Evolutionary conservation across 37 sponge, comb jelly and placozoan genomes (phyloP).

Genomic region (Amphimedon queenslandica): DNA sequence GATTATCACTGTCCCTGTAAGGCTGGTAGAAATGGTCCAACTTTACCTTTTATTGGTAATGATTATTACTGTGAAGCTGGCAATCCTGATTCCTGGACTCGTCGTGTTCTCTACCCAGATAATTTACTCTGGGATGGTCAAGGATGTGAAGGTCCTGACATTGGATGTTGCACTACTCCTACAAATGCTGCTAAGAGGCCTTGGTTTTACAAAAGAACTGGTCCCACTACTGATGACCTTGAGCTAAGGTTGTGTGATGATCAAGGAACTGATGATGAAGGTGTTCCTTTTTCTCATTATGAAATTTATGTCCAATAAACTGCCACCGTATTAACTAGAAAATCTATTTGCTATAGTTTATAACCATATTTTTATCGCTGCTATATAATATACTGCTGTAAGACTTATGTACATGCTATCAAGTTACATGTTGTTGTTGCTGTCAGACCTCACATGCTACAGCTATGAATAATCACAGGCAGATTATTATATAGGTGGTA

Average conservation of each 20-base stretch:
- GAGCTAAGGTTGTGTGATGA: background rate
- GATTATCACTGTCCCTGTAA: background rate
- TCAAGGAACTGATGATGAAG: background rate
- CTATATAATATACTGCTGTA: background rate
- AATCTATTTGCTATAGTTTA: background rate
- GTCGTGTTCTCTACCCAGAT: background rate
- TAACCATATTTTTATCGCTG: background rate
- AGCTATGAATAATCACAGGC: no score
- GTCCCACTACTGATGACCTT: background rate
- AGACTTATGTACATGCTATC: background rate
- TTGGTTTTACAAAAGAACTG: background rate
- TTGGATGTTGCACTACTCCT: background rate
- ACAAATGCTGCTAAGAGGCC: background rate
- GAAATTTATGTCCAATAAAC: no score
- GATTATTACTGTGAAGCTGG: constrained; percentile 1
- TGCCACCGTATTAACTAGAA: no score
- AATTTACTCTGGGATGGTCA: background rate
- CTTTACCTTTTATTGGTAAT: background rate
- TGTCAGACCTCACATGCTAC: no score
- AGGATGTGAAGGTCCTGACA: background rate
- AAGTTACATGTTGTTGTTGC: background rate
- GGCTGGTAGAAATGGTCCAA: background rate
- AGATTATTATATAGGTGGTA: no score
- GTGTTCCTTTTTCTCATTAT: background rate
- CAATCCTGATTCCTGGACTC: constrained; percentile 5